Percentiles rank a stretch among this genome's conserved stretches.
Conservation (phyloP, 1,140 invertebrate species). For the Macrotrachela quadricornifera region DNA sequence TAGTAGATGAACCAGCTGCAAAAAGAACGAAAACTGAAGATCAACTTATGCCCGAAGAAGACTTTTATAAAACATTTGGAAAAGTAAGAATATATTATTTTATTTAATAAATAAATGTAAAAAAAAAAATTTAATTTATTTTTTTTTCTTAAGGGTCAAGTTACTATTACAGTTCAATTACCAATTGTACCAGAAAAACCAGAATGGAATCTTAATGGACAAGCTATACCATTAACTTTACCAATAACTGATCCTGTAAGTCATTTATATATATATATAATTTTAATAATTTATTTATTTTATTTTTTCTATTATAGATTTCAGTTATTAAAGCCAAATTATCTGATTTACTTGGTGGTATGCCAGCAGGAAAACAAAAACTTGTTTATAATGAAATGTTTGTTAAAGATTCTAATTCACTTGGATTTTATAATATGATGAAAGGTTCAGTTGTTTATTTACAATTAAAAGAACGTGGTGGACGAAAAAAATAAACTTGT, state of each 20-base stretch:
- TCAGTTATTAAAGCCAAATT: neutral
- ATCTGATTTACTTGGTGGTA: neutral
- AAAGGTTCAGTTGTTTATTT: constrained; percentile 61
- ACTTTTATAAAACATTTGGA: no score
- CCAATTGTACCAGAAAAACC: constrained; percentile 61
- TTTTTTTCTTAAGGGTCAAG: constrained; percentile 37
- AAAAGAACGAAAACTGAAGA: constrained; percentile 46
- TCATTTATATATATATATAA: neutral
- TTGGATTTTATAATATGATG: constrained; percentile 83
- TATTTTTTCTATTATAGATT: neutral
- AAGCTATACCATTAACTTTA: constrained; percentile 54
- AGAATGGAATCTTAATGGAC: constrained; percentile 89
- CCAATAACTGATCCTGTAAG: constrained; percentile 48
- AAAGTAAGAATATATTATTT: no score
- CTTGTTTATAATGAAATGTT: constrained; percentile 59
- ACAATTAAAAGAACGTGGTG: constrained; percentile 85
- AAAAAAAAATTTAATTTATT: no score
- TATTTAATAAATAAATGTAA: no score
- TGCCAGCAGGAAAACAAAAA: neutral
- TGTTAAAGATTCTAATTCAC: constrained; percentile 80
- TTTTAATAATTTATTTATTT: neutral
- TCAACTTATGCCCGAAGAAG: neutral
- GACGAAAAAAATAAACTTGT: constrained; percentile 65
- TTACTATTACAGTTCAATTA: constrained; percentile 52
- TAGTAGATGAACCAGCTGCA: constrained; percentile 51